Evolutionary conservation across 2,888 invertebrate genomes (phyloP), one percentile per base, ranked within the genome.

Genomic region (Pyralis farinalis): DNA sequence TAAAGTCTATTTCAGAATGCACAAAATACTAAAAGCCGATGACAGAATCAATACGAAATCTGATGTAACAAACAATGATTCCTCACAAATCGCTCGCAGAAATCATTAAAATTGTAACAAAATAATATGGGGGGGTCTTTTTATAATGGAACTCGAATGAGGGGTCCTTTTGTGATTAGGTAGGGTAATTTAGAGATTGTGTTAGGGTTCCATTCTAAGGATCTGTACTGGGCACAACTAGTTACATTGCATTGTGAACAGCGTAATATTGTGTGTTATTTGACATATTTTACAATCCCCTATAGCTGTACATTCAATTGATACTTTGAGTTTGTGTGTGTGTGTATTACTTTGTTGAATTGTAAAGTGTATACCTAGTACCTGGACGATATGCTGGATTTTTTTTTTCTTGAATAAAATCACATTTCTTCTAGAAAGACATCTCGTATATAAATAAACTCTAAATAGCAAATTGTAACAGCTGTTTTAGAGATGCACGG

Each of bases 51-150:
- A 49, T 49, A 46, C 36, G 50, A 46, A 47, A 47, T 51, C 50
- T 47, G 50, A 63, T 53, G 54, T 45, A 51, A 54, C 54, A 55
- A 51, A 54, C 49, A 52, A 56, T 58, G 58, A 63, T 63, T 61
- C 37, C 16, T 25, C 12, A 32, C 39, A 39, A 61, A 48, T 52
- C 57, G 51, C 47, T 55, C 55, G 60, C 52, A 60, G 58, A 64
- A 77, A 78, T 84, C 78, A 84, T 84, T 84, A 84, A 82, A 83
- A 74, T 75, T 78, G 84, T 79, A 85, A 79, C 83, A 70, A 84
- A 73, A 78, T 78, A 80, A 81, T 80, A 71, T 66, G 66, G 65
- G 69, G n/a, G 79, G 82, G 70, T 64, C 63, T 67, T 67, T 70
- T 77, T 77, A 82, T 86, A 87, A 87, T 86, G 63, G 75, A 65